Percentiles rank a stretch among this genome's conserved stretches.
These are phyloP conservation scores for Lathamus discolor DNA, from an alignment of 2,113 vertebrate genomes.

Conservation along the genomic window DNA sequence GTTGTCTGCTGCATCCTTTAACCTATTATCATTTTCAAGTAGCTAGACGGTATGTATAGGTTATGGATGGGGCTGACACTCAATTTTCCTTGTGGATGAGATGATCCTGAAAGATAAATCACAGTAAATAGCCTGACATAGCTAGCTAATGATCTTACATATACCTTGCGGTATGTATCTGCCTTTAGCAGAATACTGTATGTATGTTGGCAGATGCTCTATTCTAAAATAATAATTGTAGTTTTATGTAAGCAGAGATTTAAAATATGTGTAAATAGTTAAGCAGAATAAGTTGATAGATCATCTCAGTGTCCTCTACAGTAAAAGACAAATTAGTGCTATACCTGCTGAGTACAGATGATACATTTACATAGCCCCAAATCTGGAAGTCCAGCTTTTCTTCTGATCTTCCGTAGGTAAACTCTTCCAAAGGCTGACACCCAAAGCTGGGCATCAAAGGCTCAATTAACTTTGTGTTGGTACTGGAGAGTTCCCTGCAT, in stretches of 20 bases:
- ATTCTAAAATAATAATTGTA: constrained; percentile 32
- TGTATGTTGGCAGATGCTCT: constrained; percentile 13
- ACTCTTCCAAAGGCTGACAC: not conserved
- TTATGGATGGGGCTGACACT: constrained; percentile 71
- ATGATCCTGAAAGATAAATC: constrained; percentile 68
- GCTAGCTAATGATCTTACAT: constrained; percentile 33
- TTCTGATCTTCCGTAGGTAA: not conserved
- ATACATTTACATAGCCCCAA: not conserved
- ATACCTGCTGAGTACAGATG: not conserved
- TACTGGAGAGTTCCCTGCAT: not conserved
- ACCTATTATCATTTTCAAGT: constrained; percentile 66
- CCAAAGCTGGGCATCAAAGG: not conserved
- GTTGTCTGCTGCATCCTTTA: constrained; percentile 63
- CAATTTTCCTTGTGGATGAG: constrained; percentile 69
- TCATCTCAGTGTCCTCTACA: not conserved
- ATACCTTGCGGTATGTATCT: not conserved
- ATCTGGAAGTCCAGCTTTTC: not conserved
- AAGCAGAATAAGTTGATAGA: not conserved
- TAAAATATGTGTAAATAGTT: constrained; percentile 36
- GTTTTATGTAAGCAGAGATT: constrained; percentile 51
- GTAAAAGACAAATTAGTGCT: not conserved
- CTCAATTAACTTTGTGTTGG: not conserved
- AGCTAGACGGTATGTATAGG: constrained; percentile 62
- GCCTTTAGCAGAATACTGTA: constrained; percentile 4
- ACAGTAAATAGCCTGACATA: constrained; percentile 54